Evolutionary conservation across 2,797 vertebrate genomes (phyloP), one percentile per base, ranked within the genome.

Genomic region (Myioborus melanocephalus): DNA sequence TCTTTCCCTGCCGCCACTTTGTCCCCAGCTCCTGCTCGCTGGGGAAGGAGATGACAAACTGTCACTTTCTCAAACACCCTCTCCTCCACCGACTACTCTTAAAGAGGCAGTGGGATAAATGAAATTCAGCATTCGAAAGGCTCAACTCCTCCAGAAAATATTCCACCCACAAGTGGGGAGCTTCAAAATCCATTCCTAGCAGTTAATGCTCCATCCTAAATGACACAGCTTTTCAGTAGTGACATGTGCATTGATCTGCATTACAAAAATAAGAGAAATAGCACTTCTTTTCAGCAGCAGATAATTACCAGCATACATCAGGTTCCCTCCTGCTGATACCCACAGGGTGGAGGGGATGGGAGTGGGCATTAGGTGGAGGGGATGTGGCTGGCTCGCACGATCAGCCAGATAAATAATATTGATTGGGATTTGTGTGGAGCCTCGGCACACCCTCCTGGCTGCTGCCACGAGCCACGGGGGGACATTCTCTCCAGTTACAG

Each of bases 251-350:
- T 94, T 81, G 87, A 90, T 86, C 68, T 95, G 65, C 71, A 91
- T 83, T 97, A 88, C 93, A 97, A 97, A 97, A 93, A 96, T 96
- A 96, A 94, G 94, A 97, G 84, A 92, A 77, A 81, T 87, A 91
- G 79, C 95, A 73, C 91, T 96, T 95, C 93, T 95, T 96, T 96
- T 91, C 87, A 95, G 90, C 65, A 96, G 69, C 79, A 92, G 79
- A 91, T 97, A 96, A 95, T 96, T 96, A 75, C 85, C 90, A 92
- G 84, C 87, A 77, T 95, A 90, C 83, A 88, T 92, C 91, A 95
- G 92, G 75, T 94, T 93, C 96, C 83, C 91, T 94, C 89, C 84
- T 94, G 93, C 89, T 97, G 92, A 90, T 96, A 83, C 71, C 73
- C 93, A 94, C 69, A 75, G 75, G 75, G 85, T 95, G 95, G 95